Conservation (phyloP, 92 coral and sea anemone genomes). For the Siderastrea radians region DNA sequence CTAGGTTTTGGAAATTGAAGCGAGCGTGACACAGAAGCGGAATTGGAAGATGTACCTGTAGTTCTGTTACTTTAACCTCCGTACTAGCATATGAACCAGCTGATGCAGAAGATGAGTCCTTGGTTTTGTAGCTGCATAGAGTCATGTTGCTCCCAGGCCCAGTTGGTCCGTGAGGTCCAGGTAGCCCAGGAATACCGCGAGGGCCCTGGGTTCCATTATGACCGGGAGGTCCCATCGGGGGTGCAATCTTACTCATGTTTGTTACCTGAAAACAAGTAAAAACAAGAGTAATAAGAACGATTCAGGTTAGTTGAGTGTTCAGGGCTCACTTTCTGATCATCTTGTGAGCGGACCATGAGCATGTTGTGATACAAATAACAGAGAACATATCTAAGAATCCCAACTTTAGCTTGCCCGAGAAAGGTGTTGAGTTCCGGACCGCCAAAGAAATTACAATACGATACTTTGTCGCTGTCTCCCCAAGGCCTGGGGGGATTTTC, state of each 20-base stretch:
- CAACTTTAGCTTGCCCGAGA: too few relatives aligned
- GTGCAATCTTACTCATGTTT: not conserved
- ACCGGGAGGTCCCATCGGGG: slow-evolving; percentile 10
- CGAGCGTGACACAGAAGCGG: too few relatives aligned
- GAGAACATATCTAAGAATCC: too few relatives aligned
- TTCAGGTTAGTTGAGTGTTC: too few relatives aligned
- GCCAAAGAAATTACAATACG: too few relatives aligned
- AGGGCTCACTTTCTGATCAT: too few relatives aligned
- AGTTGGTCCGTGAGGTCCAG: not conserved
- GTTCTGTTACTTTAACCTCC: not conserved
- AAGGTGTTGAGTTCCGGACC: too few relatives aligned
- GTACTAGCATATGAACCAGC: not conserved
- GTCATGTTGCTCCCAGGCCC: slow-evolving; percentile 19
- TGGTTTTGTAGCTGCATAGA: not conserved
- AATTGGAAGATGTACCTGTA: not conserved
- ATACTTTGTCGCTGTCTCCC: too few relatives aligned
- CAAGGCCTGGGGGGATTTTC: too few relatives aligned
- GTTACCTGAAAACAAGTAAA: not conserved
- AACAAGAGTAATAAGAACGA: not conserved
- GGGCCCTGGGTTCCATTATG: slow-evolving; percentile 22
- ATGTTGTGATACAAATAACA: too few relatives aligned
- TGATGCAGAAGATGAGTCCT: accelerated
- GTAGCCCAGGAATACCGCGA: slow-evolving; percentile 7
- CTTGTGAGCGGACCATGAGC: too few relatives aligned
- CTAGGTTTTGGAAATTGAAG: too few relatives aligned